Conservation (phyloP, 2,888 invertebrate species). For the Dolichomitus sp. region DNA sequence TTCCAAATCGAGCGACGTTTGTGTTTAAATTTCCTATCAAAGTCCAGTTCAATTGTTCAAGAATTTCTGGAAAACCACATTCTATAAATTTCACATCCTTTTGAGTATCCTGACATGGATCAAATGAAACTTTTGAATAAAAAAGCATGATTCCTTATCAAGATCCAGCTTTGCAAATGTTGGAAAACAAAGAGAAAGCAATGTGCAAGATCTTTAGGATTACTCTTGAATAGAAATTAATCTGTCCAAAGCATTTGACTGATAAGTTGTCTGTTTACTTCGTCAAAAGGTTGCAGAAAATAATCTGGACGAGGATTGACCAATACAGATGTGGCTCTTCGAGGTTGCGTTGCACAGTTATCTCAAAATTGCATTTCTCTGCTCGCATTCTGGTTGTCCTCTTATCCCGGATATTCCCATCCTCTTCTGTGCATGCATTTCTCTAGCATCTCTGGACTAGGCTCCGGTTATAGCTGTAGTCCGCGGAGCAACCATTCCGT, state of each 20-base stretch:
- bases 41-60: too few species aligned
- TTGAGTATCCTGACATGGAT: too few species aligned
- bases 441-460: background rate
- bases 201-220: background rate
- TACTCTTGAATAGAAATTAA: background rate
- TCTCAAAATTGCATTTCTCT: constrained; percentile 36
- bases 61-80: too few species aligned
- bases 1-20: too few species aligned
- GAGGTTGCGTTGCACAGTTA: background rate
- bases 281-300: background rate
- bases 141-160: too few species aligned
- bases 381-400: background rate
- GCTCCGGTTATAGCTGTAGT: background rate
- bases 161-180: too few species aligned
- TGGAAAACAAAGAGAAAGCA: too few species aligned
- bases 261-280: background rate
- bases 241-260: background rate
- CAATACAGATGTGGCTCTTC: constrained; percentile 17
- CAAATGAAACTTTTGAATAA: too few species aligned
- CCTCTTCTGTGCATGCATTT: constrained; percentile 13
- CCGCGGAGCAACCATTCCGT: constrained; percentile 40
- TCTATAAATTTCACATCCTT: too few species aligned
- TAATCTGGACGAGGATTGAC: constrained; percentile 5
- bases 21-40: too few species aligned
- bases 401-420: background rate